Percentiles rank a stretch among this genome's conserved stretches.
Conservation (phyloP, 2,797 vertebrate genomes). For the Typhlichthys subterraneus region DNA sequence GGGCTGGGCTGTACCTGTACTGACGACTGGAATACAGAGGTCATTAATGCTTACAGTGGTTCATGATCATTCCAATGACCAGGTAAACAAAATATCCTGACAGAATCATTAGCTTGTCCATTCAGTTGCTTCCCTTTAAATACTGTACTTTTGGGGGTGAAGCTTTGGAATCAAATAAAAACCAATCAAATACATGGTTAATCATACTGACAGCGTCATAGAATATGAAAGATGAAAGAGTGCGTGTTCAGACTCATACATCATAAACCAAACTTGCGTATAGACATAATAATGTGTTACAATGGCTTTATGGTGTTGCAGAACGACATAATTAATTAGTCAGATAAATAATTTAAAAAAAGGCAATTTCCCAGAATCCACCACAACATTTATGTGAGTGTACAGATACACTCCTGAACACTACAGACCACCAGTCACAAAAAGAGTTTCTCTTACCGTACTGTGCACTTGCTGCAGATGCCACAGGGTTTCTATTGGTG, state of each 20-base stretch:
- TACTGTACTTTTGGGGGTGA: conserved; percentile 1
- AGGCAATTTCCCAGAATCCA: no score
- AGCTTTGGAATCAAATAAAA: neutral
- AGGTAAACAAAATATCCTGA: neutral
- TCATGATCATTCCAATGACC: neutral
- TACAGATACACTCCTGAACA: no score
- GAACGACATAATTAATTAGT: neutral
- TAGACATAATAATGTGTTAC: neutral
- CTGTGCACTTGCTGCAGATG: conserved; percentile 18
- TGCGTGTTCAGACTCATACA: neutral
- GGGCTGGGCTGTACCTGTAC: conserved; percentile 1
- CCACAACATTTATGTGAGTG: no score
- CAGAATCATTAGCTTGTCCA: neutral
- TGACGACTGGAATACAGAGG: neutral
- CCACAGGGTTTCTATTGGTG: conserved; percentile 40
- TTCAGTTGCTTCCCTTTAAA: conserved; percentile 2
- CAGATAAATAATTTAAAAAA: no score
- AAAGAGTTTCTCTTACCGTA: conserved; percentile 56
- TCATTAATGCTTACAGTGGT: conserved; percentile 2
- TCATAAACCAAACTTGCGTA: neutral
- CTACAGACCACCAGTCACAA: neutral
- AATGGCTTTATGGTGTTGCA: conserved; percentile 4
- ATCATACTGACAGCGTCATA: neutral
- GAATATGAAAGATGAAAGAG: neutral
- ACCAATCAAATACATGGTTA: neutral